phyloP scores from a whole-genome alignment of 2,113 vertebrate species.

The Melanerpes formicivorus region DNA sequence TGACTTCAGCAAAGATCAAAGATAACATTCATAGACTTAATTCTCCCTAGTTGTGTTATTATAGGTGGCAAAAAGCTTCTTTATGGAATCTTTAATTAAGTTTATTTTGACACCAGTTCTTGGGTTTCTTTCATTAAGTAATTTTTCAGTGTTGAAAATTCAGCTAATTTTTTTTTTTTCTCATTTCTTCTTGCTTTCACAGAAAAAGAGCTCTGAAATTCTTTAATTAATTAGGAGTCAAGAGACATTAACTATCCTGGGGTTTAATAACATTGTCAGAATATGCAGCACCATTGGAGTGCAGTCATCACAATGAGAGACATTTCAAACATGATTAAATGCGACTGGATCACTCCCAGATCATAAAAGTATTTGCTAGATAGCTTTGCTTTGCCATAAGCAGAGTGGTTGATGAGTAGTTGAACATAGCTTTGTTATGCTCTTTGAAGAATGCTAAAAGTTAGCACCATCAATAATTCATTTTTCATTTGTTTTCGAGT shows the following conservation, averaged over 20 bases:
- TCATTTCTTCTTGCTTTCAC: neutral
- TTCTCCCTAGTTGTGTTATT: neutral
- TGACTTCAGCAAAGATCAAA: conserved; percentile 34
- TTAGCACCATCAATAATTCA: neutral
- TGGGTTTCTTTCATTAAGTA: neutral
- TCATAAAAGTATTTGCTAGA: neutral
- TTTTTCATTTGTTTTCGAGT: conserved; percentile 1
- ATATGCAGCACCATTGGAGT: neutral
- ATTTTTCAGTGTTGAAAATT: neutral
- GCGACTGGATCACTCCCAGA: neutral
- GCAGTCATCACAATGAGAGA: neutral
- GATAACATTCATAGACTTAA: neutral
- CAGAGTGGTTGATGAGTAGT: neutral
- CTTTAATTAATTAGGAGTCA: neutral
- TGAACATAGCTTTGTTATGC: neutral
- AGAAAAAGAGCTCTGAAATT: neutral
- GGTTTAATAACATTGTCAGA: neutral
- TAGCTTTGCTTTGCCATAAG: conserved; percentile 6
- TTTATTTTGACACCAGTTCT: conserved; percentile 1
- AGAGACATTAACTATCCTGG: neutral
- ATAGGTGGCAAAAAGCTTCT: neutral
- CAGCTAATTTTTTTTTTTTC: neutral
- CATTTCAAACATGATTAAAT: neutral
- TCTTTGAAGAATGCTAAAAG: neutral
- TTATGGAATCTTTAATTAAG: conserved; percentile 20